Evolutionary conservation across 2,113 vertebrate genomes (phyloP), one percentile per base, ranked within the genome.

Genomic region (Gallinago jamesoni): DNA sequence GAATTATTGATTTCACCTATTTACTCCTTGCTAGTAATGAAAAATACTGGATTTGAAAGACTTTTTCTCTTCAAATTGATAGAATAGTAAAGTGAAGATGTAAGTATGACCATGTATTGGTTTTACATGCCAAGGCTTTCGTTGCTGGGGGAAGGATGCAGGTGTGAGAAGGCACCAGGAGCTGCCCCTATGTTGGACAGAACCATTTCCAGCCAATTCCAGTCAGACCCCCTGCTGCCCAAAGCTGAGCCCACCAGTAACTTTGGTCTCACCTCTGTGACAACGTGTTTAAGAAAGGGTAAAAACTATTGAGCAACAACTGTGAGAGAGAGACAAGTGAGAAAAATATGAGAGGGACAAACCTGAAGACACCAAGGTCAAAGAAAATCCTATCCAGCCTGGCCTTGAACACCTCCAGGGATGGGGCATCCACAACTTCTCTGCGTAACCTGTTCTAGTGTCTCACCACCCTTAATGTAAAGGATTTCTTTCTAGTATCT

Each of bases 81-180:
- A 22, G 18, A 70, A 53, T 5, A 55, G 23, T n/a, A 63, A 82
- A 82, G 47, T 20, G 14, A 77, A 78, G 43, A 72, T 20, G 14
- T 27, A 84, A 89, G 7, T 25, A 15, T 41, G 31, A 53, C 5
- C 0, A 0, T 9, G 3, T 10, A 19, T 45, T 14, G 2, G 11
- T 45, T 64, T 92, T 57, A 72, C 4, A 3, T 17, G 14, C 4
- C 11, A 59, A 68, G 12, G 3, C 53, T 47, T 22, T 23, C 10
- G 16, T 35, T 74, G 7, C 21, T 6, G 4, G 12, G 9, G 19
- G 2, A 5, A 6, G 7, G 10, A 12, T n/a, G 5, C 6, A 35
- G 27, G 8, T 77, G n/a, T 62, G 30, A 56, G 23, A 57, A 66
- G 55, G 39, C 13, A 47, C 8, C 10, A 39, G 16, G 55, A 69